phyloP scores from a whole-genome alignment of 2,113 vertebrate species.

The Dermatemys mawii region DNA sequence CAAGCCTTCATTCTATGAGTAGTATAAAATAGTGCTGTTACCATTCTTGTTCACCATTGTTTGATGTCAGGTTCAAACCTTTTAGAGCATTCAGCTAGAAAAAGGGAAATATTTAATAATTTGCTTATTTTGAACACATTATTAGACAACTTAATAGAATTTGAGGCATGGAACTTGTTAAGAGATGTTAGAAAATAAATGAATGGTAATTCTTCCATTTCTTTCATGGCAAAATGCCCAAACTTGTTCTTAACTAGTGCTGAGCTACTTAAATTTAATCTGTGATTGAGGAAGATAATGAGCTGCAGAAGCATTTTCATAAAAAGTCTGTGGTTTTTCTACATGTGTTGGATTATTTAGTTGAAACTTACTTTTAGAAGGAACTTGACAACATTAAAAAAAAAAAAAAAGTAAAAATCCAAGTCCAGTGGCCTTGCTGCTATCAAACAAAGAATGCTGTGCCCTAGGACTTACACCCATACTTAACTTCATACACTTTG shows the following conservation, averaged over 20 bases:
- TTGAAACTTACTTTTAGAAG: neutral
- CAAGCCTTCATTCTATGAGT: neutral
- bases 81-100: neutral
- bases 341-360: neutral
- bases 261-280: slow-evolving; percentile 35
- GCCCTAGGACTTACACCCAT: neutral
- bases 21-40: neutral
- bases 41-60: neutral
- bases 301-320: neutral
- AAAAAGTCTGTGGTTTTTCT: slow-evolving; percentile 21
- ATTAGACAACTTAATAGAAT: neutral
- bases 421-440: neutral
- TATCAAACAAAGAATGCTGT: neutral
- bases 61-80: neutral
- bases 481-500: neutral
- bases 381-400: neutral
- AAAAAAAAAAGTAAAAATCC: neutral
- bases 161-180: neutral
- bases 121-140: neutral
- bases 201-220: neutral
- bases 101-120: neutral
- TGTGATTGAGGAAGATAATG: neutral
- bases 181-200: neutral
- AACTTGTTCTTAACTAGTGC: neutral
- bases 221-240: neutral